These are phyloP conservation scores for Stenoptilia bipunctidactyla DNA, from an alignment of 2,888 invertebrate genomes.

Conservation along the genomic window DNA sequence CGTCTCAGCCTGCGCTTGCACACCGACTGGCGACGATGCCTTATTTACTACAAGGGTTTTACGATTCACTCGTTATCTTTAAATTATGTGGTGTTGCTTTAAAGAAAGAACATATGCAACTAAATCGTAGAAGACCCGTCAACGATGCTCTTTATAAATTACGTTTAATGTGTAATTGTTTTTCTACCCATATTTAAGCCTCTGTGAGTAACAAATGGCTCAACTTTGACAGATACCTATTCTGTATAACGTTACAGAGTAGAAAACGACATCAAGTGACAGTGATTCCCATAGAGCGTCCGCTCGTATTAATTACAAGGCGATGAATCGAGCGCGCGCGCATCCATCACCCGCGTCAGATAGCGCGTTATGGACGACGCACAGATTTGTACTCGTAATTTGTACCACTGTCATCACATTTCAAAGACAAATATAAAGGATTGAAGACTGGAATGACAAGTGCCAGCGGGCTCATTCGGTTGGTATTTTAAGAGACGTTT, in stretches of 20 bases:
- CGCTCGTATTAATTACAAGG: slow-evolving; percentile 61
- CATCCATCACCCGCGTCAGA: slow-evolving; percentile 63
- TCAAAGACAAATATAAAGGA: slow-evolving; percentile 72
- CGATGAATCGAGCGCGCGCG: slow-evolving; percentile 49
- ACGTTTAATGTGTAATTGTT: slow-evolving; percentile 29
- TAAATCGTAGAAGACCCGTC: slow-evolving; percentile 10
- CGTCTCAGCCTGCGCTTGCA: slow-evolving; percentile 28
- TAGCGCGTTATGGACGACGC: slow-evolving; percentile 64
- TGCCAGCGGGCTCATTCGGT: slow-evolving; percentile 58
- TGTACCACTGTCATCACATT: slow-evolving; percentile 72
- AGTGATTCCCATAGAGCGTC: slow-evolving; percentile 52
- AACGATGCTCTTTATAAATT: slow-evolving; percentile 22
- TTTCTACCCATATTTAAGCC: slow-evolving; percentile 28
- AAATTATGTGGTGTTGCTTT: slow-evolving; percentile 43
- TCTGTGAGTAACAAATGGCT: slow-evolving; percentile 38
- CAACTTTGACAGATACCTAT: slow-evolving; percentile 40
- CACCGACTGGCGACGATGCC: slow-evolving; percentile 28
- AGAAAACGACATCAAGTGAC: slow-evolving; percentile 55
- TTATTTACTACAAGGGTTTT: slow-evolving; percentile 58
- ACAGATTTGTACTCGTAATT: slow-evolving; percentile 69
- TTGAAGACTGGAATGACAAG: slow-evolving; percentile 67
- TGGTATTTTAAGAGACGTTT: slow-evolving; percentile 67
- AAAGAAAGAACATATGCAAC: slow-evolving; percentile 12
- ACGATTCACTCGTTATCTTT: slow-evolving; percentile 62
- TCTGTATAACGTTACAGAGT: slow-evolving; percentile 45